Base-by-base conservation (phyloP, 2,888 invertebrate species). In the Cetonia aurata region DNA sequence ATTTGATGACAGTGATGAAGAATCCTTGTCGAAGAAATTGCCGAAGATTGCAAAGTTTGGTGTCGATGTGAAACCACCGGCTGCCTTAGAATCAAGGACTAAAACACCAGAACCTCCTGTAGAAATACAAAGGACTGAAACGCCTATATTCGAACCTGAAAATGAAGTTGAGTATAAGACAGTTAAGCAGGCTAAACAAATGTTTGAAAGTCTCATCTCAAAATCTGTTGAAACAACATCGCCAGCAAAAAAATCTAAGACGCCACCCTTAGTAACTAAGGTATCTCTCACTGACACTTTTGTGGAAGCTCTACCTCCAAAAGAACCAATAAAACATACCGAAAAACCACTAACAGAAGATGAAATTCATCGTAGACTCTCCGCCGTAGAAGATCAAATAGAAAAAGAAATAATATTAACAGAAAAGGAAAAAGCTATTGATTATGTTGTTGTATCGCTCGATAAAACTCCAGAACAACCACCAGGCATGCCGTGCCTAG, bases 121-220 rank as follows among this genome's bases (percentile, higher is more conserved):
- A 42, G 48, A 57, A 37, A 52, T 19, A 19, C 25, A 65, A 66
- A 12, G 10, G 6, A 37, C 46, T 6, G 56, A 68, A 42, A 37
- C 46, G 15, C n/a, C 44, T 10, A 37, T 46, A n/a, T 25, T 19
- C 46, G 74, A 75, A 66, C 19, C 67, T 55, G 52, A 53, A 48
- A 53, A 71, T 33, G 72, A 70, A 41, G 50, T 71, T 17, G 75
- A 76, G 59, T 77, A 74, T 33, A 81, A 80, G 72, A 81, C 83
- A 0, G 82, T 84, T 2, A 81, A 80, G 76, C 82, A 83, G 69
- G 81, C 83, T 48, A 80, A 81, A 72, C 78, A 76, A 53, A 78
- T 84, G 78, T 83, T 83, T 72, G 84, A 84, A 77, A 80, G 84
- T 70, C 72, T 84, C 10, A 84, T 84, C 46, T 81, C 81, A 4